These are phyloP conservation scores for Ciconia boyciana DNA, from an alignment of 2,113 vertebrate genomes.

Conservation along the genomic window DNA sequence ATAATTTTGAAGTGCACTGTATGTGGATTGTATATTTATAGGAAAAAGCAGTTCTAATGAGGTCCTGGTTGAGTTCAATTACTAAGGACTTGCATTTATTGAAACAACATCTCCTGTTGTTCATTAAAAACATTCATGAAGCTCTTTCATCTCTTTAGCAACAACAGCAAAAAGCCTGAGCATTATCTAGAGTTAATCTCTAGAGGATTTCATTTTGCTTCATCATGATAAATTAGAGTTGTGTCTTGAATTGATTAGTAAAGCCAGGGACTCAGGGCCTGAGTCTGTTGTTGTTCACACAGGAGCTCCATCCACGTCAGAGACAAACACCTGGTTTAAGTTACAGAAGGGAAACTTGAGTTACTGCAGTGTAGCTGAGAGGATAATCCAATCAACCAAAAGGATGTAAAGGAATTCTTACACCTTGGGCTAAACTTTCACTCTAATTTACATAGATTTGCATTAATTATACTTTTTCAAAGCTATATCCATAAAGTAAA, in stretches of 20 bases:
- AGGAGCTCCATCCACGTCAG: background rate
- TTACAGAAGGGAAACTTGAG: background rate
- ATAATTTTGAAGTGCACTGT: background rate
- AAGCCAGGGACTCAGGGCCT: background rate
- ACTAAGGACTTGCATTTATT: background rate
- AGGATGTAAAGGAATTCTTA: background rate
- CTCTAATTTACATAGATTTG: background rate
- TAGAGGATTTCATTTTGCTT: background rate
- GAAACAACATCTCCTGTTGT: background rate
- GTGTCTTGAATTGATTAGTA: background rate
- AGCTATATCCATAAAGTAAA: slow-evolving; percentile 2
- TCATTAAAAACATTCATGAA: background rate
- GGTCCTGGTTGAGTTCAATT: background rate
- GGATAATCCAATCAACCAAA: background rate
- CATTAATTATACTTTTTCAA: background rate
- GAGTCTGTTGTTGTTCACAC: background rate
- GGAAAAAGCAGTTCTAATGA: background rate
- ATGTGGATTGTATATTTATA: background rate
- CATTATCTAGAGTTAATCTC: background rate
- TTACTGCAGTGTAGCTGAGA: background rate
- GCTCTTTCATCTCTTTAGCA: background rate
- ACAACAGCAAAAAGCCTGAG: background rate
- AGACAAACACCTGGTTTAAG: background rate
- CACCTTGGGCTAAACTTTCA: background rate
- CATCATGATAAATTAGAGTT: background rate